A percentile compares a stretch with the other conserved stretches of the same genome.
phyloP scores from a whole-genome alignment of 1,140 invertebrate genomes.

The Drosophila trapezifrons region DNA sequence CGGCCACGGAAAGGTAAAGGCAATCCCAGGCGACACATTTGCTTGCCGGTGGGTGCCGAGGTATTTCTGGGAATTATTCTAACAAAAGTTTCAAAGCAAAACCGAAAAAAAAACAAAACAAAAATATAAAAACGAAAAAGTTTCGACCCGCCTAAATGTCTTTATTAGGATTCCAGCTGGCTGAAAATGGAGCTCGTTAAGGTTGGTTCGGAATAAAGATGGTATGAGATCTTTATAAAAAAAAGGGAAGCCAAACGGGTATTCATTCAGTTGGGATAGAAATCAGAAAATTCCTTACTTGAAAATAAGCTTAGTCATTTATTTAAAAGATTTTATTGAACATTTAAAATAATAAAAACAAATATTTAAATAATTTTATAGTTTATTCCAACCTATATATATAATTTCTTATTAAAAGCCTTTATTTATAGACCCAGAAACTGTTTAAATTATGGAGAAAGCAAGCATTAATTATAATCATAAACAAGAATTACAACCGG shows the following conservation, averaged over 20 bases:
- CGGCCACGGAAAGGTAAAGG: slow-evolving; percentile 38
- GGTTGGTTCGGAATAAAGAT: slow-evolving; percentile 21
- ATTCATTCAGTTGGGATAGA: neutral
- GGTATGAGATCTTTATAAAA: slow-evolving; percentile 12
- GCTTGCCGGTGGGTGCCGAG: slow-evolving; percentile 31
- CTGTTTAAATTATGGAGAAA: neutral
- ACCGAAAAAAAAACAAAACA: slow-evolving; percentile 1
- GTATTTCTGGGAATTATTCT: slow-evolving; percentile 53
- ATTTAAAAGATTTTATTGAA: neutral
- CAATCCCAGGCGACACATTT: slow-evolving; percentile 68
- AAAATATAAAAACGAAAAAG: slow-evolving; percentile 54
- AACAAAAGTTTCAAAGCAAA: slow-evolving; percentile 22
- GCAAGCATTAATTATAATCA: neutral
- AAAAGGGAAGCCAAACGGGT: neutral
- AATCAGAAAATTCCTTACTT: neutral
- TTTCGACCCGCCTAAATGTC: slow-evolving; percentile 70
- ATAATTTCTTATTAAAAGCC: neutral
- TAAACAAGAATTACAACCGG: neutral
- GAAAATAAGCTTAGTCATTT: neutral
- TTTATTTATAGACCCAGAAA: neutral
- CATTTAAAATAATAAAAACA: neutral
- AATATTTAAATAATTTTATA: neutral
- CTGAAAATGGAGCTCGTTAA: slow-evolving; percentile 50
- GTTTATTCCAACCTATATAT: neutral
- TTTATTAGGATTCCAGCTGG: slow-evolving; percentile 64